Percentiles rank a stretch among this genome's conserved stretches.
Conservation (phyloP, 1,140 invertebrate genomes). For the Elysia chlorotica region DNA sequence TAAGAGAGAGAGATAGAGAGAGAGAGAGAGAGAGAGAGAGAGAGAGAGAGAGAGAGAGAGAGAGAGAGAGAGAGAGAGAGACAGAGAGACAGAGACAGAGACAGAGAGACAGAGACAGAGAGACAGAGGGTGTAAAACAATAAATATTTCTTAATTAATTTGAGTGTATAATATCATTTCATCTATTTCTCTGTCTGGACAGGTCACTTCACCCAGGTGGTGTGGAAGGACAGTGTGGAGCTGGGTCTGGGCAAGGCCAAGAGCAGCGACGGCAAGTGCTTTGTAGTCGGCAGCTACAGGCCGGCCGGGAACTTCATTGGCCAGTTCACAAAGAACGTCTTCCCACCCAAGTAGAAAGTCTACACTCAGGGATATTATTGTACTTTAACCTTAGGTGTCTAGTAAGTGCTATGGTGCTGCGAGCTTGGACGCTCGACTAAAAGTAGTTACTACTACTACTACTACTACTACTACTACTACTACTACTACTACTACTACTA, state of each 20-base stretch:
- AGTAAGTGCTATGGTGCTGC: no score
- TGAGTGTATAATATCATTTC: neutral
- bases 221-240: conserved; percentile 79
- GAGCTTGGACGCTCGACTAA: no score
- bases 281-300: conserved; percentile 80
- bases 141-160: neutral
- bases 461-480: no score
- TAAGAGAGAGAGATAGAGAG: neutral
- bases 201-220: conserved; percentile 91
- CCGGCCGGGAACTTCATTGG: conserved; percentile 80
- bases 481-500: no score
- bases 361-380: no score
- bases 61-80: neutral
- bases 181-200: conserved; percentile 1
- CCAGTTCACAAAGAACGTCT: conserved; percentile 77
- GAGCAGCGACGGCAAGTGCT: conserved; percentile 69
- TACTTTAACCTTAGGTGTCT: no score
- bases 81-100: no score
- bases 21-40: neutral
- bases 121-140: no score
- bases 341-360: conserved; percentile 68
- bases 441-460: no score
- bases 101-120: no score
- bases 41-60: neutral
- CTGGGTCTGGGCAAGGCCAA: conserved; percentile 84